Base-by-base conservation (phyloP, 2,888 invertebrate species). In the Pristionchus entomophagus region DNA sequence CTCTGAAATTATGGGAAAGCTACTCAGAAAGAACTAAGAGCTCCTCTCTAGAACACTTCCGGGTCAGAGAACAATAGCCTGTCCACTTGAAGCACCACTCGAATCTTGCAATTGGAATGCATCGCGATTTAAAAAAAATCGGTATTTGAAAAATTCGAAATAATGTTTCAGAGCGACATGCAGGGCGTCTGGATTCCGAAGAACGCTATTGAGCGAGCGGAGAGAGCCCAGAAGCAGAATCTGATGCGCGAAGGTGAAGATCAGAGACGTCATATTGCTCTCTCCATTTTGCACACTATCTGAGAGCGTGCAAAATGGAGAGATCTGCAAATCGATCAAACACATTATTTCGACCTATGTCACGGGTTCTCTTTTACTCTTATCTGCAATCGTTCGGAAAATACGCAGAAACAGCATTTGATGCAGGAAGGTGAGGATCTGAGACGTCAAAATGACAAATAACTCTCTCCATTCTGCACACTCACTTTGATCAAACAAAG, bases 181-280 rank as follows among this genome's bases (percentile, higher is more conserved):
- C 53, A 53, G n/a, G 85, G 85, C n/a, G 85, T 85, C 14, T 85
- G 85, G 85, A 85, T 85, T 19, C 85, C 85, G 73, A 85, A 85
- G 41, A 73, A 51, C 26, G 85, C 73, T 38, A 10, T 85, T 2
- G 85, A 85, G 32, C 45, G 85, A 65, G 84, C 65, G 45, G 84
- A 84, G 3, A 29, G 84, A 19, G 49, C 35, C 0, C 65, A 41
- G 49, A 69, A 84, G 22, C 32, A 49, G 69, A n/a, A 65, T 29
- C 17, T 78, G 12, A n/a, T n/a, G n/a, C n/a, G n/a, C n/a, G 65
- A 65, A 65, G 65, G 35, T 29, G 59, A n/a, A n/a, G n/a, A n/a
- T n/a, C n/a, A n/a, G n/a, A 45, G 45, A 45, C 45, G 6, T 10
- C 6, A 45, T 6, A 65, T 10, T 65, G 65, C 59, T 59, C 22